Percentiles rank a stretch among this genome's conserved stretches.
Evolutionary conservation across 2,113 vertebrate species (phyloP).

Genomic region (Corvus moneduloides): DNA sequence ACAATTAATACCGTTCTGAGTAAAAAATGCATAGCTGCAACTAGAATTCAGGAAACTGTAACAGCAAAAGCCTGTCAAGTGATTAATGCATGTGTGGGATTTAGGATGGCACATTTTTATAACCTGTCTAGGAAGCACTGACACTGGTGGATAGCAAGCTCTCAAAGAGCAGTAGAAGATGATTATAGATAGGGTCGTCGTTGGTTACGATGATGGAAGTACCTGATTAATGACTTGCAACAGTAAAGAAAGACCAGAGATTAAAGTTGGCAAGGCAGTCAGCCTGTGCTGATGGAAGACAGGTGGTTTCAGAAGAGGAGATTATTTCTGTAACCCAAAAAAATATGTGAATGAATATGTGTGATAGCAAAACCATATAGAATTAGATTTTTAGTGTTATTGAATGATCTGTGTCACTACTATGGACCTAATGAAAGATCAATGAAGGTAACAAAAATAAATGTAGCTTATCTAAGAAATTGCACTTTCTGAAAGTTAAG

Average conservation of each 20-base stretch:
- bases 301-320: not conserved
- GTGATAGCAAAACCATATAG: not conserved
- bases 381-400: not conserved
- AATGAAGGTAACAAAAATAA: conserved; percentile 14
- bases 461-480: not conserved
- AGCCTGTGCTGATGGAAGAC: conserved; percentile 9
- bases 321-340: conserved; percentile 8
- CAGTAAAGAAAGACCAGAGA: not conserved
- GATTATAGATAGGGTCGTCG: conserved; percentile 38
- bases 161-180: conserved; percentile 14
- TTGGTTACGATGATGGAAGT: conserved; percentile 30
- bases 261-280: conserved; percentile 10
- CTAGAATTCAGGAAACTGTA: not conserved
- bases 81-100: conserved; percentile 35
- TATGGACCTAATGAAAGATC: not conserved
- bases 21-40: not conserved
- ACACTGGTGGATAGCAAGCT: not conserved
- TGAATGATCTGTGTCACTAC: not conserved
- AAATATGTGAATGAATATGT: not conserved
- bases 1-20: not conserved
- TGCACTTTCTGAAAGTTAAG: not conserved
- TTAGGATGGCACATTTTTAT: conserved; percentile 43
- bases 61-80: not conserved
- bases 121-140: not conserved
- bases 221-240: conserved; percentile 50